A percentile compares a stretch with the other conserved stretches of the same genome.
These are phyloP conservation scores for Alosa sapidissima DNA, from an alignment of 2,797 vertebrate species.

Conservation along the genomic window DNA sequence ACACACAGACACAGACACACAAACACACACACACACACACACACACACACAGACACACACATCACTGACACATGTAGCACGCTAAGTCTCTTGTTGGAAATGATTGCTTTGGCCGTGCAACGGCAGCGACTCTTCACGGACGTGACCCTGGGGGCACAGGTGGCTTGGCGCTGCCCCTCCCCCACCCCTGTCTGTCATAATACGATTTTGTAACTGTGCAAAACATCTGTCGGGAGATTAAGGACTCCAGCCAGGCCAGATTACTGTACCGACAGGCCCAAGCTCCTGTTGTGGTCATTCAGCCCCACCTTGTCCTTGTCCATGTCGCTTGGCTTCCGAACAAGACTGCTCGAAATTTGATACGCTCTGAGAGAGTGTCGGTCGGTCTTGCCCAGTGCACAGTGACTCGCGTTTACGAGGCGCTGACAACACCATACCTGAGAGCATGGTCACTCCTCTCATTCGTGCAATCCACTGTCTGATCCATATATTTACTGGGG, in stretches of 20 bases:
- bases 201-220: conserved; percentile 38
- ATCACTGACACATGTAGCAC: not conserved
- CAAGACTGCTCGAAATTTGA: conserved; percentile 2
- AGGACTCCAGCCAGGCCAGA: conserved; percentile 36
- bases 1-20: not conserved
- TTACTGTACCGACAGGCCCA: conserved; percentile 31
- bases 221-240: conserved; percentile 49
- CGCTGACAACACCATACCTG: not conserved
- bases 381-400: not conserved
- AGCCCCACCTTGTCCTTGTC: conserved; percentile 29
- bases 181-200: not conserved
- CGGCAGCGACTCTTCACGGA: not conserved
- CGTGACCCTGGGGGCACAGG: conserved; percentile 17
- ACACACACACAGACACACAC: not conserved
- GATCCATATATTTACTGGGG: not conserved
- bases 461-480: not conserved
- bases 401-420: not conserved
- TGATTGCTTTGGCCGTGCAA: not conserved
- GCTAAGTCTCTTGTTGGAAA: not conserved
- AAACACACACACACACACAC: not conserved
- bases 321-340: not conserved
- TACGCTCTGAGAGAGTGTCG: not conserved
- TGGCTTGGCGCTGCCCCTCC: not conserved
- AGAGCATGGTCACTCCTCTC: not conserved
- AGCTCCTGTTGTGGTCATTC: conserved; percentile 22